A percentile compares a stretch with the other conserved stretches of the same genome.
Conservation (phyloP, 2,888 invertebrate species). For the Dione vanillae region DNA sequence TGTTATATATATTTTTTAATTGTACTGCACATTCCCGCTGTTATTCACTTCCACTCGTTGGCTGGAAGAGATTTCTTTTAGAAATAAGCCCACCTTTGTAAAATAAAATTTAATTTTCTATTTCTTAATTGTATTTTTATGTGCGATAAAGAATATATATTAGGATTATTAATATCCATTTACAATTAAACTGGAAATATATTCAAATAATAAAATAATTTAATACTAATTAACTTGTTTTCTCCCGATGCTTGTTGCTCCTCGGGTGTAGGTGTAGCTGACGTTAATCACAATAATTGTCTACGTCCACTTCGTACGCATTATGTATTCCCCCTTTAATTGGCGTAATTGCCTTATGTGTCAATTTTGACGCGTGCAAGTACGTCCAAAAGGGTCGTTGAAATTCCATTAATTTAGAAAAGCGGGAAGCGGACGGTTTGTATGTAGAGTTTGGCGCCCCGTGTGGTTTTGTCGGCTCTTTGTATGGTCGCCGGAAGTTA, state of each 20-base stretch:
- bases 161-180: not conserved
- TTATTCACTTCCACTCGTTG: too few species aligned
- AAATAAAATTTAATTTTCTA: too few species aligned
- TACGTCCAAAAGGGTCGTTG: constrained; percentile 50
- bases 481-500: constrained; percentile 58
- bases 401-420: constrained; percentile 61
- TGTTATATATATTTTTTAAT: too few species aligned
- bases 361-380: constrained; percentile 37
- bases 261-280: not conserved
- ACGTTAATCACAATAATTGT: constrained; percentile 31
- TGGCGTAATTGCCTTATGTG: constrained; percentile 33
- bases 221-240: not conserved
- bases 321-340: constrained; percentile 34
- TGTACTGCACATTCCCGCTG: too few species aligned
- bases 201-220: not conserved
- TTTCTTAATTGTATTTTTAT: too few species aligned
- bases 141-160: too few species aligned
- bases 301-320: constrained; percentile 26
- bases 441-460: constrained; percentile 52
- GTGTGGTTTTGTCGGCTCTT: constrained; percentile 62
- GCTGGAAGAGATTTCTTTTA: too few species aligned
- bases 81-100: too few species aligned
- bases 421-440: constrained; percentile 46
- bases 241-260: too few species aligned
- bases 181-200: not conserved